Evolutionary conservation across 2,888 invertebrate genomes (phyloP), one percentile per base, ranked within the genome.

Genomic region (Trissolcus japonicus): DNA sequence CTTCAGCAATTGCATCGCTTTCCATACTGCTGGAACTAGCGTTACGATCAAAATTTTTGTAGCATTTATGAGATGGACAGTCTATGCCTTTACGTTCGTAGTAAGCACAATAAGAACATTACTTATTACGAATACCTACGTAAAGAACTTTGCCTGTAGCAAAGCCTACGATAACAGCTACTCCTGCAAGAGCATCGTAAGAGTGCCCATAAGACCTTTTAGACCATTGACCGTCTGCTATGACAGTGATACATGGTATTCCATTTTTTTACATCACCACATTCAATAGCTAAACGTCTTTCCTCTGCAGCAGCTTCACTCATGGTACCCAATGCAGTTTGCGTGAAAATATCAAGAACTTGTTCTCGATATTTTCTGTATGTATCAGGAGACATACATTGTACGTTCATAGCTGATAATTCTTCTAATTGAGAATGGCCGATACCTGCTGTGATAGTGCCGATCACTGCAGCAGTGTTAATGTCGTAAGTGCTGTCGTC

Each of bases 11-110:
- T 2, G 73, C 62, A 51, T 79, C 74, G n/a, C n/a, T n/a, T n/a
- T n/a, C n/a, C n/a, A n/a, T n/a, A n/a, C n/a, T n/a, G n/a, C n/a
- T n/a, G n/a, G 78, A 78, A 59, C 79, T 80, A n/a, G 68, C 74
- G n/a, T 77, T 73, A 0, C 80, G 69, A 16, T 65, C 35, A 79
- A 81, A 85, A 72, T 85, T 85, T 59, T 82, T 82, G 69, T 71
- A 83, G 66, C 83, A 85, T 6, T 21, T 46, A 59, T 84, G 83
- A 19, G 57, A 41, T 13, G 61, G 69, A 9, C 76, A 48, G 19
- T 53, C 29, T 21, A 79, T 75, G 11, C n/a, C n/a, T n/a, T n/a
- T n/a, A n/a, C n/a, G n/a, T n/a, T n/a, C n/a, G n/a, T n/a, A n/a
- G n/a, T n/a, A n/a, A n/a, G n/a, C n/a, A n/a, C n/a, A n/a, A n/a